Evolutionary conservation across 2,797 vertebrate genomes (phyloP), one percentile per base, ranked within the genome.

Genomic region (Morus bassanus): DNA sequence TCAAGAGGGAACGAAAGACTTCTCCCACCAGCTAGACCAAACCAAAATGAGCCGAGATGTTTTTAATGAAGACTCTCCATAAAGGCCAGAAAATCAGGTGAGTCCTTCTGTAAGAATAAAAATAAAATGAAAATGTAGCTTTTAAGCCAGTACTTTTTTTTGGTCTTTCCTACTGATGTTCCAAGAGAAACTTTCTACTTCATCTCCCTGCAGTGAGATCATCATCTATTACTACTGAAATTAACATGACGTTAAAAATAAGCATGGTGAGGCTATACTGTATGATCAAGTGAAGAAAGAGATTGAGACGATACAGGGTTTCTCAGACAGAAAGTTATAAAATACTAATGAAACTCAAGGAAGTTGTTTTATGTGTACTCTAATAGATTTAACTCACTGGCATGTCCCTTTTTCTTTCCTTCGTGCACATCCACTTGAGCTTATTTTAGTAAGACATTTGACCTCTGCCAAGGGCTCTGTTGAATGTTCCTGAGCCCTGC

Each of bases 111-210:
- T 18, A 83, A 70, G 31, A 82, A 88, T 24, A 75, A 82, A 54
- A 17, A 31, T 64, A 3, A 81, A 89, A 88, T 18, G 51, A 53
- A 89, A 84, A 50, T 4, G 1, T 48, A 57, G 37, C 3, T n/a
- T 86, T 85, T 54, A 85, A 72, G n/a, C 6, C 6, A 33, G 4
- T n/a, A 69, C 9, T 30, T 33, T 51, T 30, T 50, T 46, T 35
- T 13, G 0, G 27, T 72, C 35, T 73, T 91, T 88, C 48, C 60
- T 65, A 57, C 6, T 73, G 37, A 51, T 45, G 18, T 21, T 76
- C 48, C 31, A 93, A 33, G 48, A 94, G n/a, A 69, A 89, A 79
- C n/a, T 77, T 92, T 88, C 86, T 84, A 46, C 56, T 95, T 92
- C 19, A 43, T 45, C 17, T 76, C 18, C 28, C 35, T 60, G 70